A percentile compares a stretch with the other conserved stretches of the same genome.
phyloP scores from a whole-genome alignment of 1,140 invertebrate genomes.

The Dolichoris vasculosae region DNA sequence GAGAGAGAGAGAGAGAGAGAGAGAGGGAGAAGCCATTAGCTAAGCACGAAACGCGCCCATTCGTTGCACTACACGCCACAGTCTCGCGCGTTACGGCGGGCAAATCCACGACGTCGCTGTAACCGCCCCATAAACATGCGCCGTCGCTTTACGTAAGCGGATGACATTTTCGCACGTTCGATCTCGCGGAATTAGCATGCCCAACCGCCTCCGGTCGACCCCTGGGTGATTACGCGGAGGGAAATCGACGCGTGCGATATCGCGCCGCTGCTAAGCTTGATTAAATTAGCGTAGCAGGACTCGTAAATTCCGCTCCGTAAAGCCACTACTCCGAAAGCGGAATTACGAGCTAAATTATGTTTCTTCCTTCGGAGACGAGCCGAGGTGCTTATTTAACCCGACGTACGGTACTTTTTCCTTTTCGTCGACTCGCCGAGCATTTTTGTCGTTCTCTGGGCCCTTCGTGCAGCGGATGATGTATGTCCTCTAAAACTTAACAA shows the following conservation, averaged over 20 bases:
- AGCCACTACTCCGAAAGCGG: too few relatives aligned
- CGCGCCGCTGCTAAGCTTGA: background rate
- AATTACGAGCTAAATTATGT: background rate
- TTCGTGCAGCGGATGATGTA: too few relatives aligned
- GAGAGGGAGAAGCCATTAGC: background rate
- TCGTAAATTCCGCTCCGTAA: background rate
- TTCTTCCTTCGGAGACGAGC: background rate
- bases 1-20: background rate
- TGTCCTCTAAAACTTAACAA: too few relatives aligned
- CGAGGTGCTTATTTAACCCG: background rate
- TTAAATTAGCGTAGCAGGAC: conserved; percentile 20
- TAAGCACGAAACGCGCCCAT: conserved; percentile 39
- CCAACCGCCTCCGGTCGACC: background rate
- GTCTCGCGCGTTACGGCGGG: background rate
- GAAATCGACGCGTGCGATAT: background rate
- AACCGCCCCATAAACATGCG: background rate
- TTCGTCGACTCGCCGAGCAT: background rate
- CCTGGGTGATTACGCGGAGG: background rate
- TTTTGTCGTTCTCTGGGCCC: background rate
- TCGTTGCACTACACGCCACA: background rate
- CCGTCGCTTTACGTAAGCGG: conserved; percentile 41
- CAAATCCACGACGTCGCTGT: background rate
- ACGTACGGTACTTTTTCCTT: background rate
- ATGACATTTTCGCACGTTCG: conserved; percentile 52
- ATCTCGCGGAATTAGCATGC: conserved; percentile 40